These are phyloP conservation scores for Drosophila planitibia DNA, from an alignment of 2,888 invertebrate genomes.

Conservation along the genomic window DNA sequence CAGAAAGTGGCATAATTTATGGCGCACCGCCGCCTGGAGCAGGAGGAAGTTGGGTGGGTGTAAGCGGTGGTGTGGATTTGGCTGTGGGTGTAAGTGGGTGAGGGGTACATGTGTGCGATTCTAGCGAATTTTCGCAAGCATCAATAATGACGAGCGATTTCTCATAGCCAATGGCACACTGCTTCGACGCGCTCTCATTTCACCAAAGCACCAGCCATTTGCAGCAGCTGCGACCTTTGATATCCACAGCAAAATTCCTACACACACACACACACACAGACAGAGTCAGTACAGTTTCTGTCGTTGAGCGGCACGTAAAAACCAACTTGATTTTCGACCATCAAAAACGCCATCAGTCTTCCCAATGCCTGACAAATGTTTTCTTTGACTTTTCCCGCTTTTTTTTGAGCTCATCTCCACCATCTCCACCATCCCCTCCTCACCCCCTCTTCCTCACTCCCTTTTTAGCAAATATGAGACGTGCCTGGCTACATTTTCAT, in stretches of 20 bases:
- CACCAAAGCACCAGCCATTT: constrained; percentile 79
- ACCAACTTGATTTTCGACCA: constrained; percentile 81
- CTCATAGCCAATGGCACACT: constrained; percentile 61
- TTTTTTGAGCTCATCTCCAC: too few relatives aligned
- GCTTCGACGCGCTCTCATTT: constrained; percentile 60
- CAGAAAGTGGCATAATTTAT: constrained; percentile 75
- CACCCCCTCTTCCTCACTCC: too few relatives aligned
- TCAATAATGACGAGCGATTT: constrained; percentile 82
- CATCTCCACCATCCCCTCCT: too few relatives aligned
- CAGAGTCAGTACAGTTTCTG: constrained; percentile 42
- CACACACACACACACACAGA: constrained; percentile 30
- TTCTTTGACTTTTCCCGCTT: constrained; percentile 65
- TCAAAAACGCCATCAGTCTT: constrained; percentile 80
- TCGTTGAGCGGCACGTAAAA: constrained; percentile 71
- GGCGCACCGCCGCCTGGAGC: constrained; percentile 35
- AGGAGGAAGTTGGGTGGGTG: background rate
- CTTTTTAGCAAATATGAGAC: constrained; percentile 49
- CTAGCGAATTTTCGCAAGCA: constrained; percentile 74
- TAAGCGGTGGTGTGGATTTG: background rate
- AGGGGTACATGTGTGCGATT: constrained; percentile 57
- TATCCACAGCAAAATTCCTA: constrained; percentile 61
- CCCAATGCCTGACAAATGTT: constrained; percentile 73
- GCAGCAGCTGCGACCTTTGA: constrained; percentile 81
- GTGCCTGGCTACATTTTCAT: constrained; percentile 60
- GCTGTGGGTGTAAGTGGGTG: background rate